A percentile compares a stretch with the other conserved stretches of the same genome.
These are phyloP conservation scores for Artemia sp. DNA, from an alignment of 2,888 invertebrate genomes.

Conservation along the genomic window DNA sequence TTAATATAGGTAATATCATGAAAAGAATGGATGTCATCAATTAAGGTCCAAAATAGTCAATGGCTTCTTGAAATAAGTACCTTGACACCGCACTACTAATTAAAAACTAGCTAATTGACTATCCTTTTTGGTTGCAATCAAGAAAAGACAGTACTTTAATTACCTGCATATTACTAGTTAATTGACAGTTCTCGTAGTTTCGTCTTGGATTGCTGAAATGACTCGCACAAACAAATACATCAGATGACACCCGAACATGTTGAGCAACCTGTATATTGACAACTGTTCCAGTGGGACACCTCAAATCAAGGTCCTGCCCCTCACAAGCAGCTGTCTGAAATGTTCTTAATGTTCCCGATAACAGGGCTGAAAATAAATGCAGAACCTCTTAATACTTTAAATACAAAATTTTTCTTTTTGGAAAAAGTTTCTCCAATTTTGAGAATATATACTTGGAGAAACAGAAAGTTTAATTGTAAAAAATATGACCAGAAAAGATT, in stretches of 20 bases:
- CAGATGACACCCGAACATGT: constrained; percentile 52
- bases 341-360: constrained; percentile 73
- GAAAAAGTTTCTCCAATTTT: too few species aligned
- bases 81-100: too few species aligned
- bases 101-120: too few species aligned
- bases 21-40: too few species aligned
- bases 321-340: constrained; percentile 84
- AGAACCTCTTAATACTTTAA: neutral
- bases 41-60: too few species aligned
- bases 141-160: constrained; percentile 25
- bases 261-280: constrained; percentile 80
- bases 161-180: constrained; percentile 29
- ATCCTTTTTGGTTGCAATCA: neutral
- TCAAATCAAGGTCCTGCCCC: constrained; percentile 65
- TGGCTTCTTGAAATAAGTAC: too few species aligned
- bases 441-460: too few species aligned
- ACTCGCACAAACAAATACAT: constrained; percentile 35
- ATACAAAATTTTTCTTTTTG: neutral
- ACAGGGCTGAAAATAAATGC: constrained; percentile 47
- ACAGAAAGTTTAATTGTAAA: too few species aligned
- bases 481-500: too few species aligned
- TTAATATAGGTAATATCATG: too few species aligned
- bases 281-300: constrained; percentile 77
- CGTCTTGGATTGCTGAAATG: constrained; percentile 14
- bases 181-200: constrained; percentile 29